A percentile compares a stretch with the other conserved stretches of the same genome.
Conservation (phyloP, 1,140 invertebrate species). For the Drosophila quadrilineata region DNA sequence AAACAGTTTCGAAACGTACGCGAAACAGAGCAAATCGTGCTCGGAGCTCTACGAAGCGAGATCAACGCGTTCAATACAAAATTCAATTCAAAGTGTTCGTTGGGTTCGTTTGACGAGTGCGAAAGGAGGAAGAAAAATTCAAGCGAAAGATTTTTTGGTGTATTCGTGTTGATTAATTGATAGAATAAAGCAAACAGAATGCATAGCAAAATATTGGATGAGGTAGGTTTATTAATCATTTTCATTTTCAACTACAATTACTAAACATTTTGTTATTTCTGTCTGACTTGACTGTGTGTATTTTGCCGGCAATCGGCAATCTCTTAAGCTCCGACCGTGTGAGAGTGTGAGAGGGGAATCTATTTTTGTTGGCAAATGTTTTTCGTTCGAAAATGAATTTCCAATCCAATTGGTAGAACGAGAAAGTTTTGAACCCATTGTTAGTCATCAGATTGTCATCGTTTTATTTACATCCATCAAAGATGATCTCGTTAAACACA, state of each 20-base stretch:
- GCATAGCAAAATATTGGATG: slow-evolving; percentile 77
- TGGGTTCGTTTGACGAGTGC: background rate
- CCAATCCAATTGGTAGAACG: background rate
- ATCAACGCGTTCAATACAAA: slow-evolving; percentile 13
- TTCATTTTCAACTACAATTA: too few species aligned
- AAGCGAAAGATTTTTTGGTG: slow-evolving; percentile 20
- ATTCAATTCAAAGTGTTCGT: slow-evolving; percentile 2
- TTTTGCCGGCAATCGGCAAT: too few species aligned
- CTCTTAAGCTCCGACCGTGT: too few species aligned
- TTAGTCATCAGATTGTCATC: slow-evolving; percentile 54
- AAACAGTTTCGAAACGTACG: slow-evolving; percentile 69
- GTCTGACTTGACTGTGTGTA: slow-evolving; percentile 10
- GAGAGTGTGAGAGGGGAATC: too few species aligned
- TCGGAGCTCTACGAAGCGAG: background rate
- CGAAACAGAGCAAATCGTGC: slow-evolving; percentile 56
- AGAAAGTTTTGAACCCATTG: slow-evolving; percentile 8
- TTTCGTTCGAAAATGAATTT: slow-evolving; percentile 28
- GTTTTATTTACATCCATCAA: slow-evolving; percentile 56
- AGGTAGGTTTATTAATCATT: slow-evolving; percentile 53
- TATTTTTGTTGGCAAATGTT: slow-evolving; percentile 44
- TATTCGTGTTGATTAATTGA: slow-evolving; percentile 42
- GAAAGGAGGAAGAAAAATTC: slow-evolving; percentile 31
- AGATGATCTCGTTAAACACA: too few species aligned
- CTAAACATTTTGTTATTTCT: background rate
- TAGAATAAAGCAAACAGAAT: slow-evolving; percentile 45